A percentile compares a stretch with the other conserved stretches of the same genome.
phyloP scores from a whole-genome alignment of 1,140 invertebrate genomes.

The Antheraea pernyi region DNA sequence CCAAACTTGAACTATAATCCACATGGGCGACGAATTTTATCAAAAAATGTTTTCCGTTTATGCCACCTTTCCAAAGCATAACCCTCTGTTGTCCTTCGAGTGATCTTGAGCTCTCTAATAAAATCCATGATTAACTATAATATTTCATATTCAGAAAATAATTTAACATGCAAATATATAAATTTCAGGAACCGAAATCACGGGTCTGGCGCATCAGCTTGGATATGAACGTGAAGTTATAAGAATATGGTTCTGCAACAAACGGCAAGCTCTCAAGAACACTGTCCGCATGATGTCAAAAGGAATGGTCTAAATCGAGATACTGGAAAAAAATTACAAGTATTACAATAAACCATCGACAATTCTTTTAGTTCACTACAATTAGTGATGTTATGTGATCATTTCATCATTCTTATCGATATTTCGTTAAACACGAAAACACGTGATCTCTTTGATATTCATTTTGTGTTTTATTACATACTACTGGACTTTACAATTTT shows the following conservation, averaged over 20 bases:
- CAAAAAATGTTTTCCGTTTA: too few species aligned
- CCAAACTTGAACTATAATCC: too few species aligned
- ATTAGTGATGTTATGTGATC: background rate
- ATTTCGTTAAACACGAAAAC: conserved; percentile 31
- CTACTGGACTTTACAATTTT: background rate
- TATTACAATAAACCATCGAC: background rate
- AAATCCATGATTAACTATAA: too few species aligned
- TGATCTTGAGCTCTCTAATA: too few species aligned
- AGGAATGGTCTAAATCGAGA: conserved; percentile 80
- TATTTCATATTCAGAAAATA: background rate
- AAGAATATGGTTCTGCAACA: conserved; percentile 99
- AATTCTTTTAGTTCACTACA: background rate
- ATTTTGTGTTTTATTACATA: conserved; percentile 16
- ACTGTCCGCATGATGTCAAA: conserved; percentile 95
- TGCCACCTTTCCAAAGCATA: too few species aligned
- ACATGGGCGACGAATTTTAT: too few species aligned
- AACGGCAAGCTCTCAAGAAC: conserved; percentile 97
- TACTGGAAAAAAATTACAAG: conserved; percentile 4
- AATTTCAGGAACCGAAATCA: conserved; percentile 95
- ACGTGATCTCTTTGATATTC: conserved; percentile 42
- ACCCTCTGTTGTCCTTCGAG: too few species aligned
- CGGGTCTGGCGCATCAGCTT: conserved; percentile 94
- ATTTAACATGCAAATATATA: background rate
- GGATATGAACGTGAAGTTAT: conserved; percentile 99
- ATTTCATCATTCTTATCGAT: background rate